Conservation (phyloP, 2,797 vertebrate species). For the Poeciliopsis turneri region DNA sequence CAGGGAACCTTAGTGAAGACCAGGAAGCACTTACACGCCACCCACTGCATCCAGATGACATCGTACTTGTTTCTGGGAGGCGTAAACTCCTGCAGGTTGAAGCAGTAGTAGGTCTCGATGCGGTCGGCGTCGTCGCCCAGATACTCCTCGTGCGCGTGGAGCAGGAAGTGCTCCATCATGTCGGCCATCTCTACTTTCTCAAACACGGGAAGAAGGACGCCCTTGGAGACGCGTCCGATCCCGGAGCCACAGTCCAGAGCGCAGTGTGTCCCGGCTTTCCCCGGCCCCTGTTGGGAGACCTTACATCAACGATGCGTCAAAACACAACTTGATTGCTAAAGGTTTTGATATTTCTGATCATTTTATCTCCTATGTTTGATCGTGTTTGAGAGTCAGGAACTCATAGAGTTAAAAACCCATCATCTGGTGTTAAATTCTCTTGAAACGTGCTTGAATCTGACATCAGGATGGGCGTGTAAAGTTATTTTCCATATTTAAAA, state of each 20-base stretch:
- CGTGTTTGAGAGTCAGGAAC: not conserved
- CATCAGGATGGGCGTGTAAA: not conserved
- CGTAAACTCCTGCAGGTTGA: constrained; percentile 90
- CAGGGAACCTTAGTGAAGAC: not conserved
- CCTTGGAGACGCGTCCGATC: constrained; percentile 92
- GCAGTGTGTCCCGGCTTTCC: constrained; percentile 85
- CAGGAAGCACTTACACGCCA: constrained; percentile 86
- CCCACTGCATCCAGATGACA: constrained; percentile 98
- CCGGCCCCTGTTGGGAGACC: constrained; percentile 81
- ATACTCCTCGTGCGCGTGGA: constrained; percentile 90
- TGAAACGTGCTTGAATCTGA: not conserved
- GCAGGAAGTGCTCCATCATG: constrained; percentile 94
- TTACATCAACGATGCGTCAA: not conserved
- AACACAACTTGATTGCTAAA: not conserved
- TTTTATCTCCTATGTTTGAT: not conserved
- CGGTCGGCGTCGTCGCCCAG: constrained; percentile 84
- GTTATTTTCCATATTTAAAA: not conserved
- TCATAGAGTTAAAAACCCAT: not conserved
- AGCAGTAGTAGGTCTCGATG: constrained; percentile 91
- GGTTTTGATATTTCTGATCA: not conserved
- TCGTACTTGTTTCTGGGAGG: constrained; percentile 87
- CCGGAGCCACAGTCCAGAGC: constrained; percentile 94
- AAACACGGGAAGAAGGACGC: constrained; percentile 91
- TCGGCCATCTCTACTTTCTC: constrained; percentile 90
- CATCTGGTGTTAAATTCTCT: not conserved